A percentile compares a stretch with the other conserved stretches of the same genome.
Conservation (phyloP, 2,888 invertebrate genomes). For the Drosophila basisetae region DNA sequence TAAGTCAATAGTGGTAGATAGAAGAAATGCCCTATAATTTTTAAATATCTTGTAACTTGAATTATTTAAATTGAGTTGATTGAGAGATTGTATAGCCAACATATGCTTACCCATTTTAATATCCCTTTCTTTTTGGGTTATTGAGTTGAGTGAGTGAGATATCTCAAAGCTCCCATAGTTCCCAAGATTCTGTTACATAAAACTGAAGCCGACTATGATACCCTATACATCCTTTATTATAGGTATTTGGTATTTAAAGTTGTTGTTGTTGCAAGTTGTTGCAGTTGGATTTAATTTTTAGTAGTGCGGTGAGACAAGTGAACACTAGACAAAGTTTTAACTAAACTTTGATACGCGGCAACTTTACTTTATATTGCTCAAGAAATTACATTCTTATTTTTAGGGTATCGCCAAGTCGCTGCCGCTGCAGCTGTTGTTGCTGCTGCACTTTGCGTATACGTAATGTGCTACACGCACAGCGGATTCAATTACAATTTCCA, state of each 20-base stretch:
- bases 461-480: slow-evolving; percentile 43
- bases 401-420: slow-evolving; percentile 27
- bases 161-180: background rate
- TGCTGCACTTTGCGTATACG: slow-evolving; percentile 63
- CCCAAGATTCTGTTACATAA: background rate
- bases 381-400: slow-evolving; percentile 74
- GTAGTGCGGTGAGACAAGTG: slow-evolving; percentile 44
- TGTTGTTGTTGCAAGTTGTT: slow-evolving; percentile 44
- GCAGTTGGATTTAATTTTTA: slow-evolving; percentile 74
- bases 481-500: slow-evolving; percentile 71
- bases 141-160: background rate
- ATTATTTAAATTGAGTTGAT: background rate
- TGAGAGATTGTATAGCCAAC: background rate
- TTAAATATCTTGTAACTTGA: background rate
- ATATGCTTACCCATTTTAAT: background rate
- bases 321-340: slow-evolving; percentile 76
- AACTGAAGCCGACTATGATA: background rate
- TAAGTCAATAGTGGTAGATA: background rate
- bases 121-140: background rate
- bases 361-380: slow-evolving; percentile 43
- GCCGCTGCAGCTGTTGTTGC: background rate
- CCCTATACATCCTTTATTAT: background rate
- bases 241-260: slow-evolving; percentile 35
- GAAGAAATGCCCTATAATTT: slow-evolving; percentile 18
- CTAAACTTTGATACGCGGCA: slow-evolving; percentile 69